Conservation (phyloP, 2,113 vertebrate genomes). For the Oncorhynchus masou region DNA sequence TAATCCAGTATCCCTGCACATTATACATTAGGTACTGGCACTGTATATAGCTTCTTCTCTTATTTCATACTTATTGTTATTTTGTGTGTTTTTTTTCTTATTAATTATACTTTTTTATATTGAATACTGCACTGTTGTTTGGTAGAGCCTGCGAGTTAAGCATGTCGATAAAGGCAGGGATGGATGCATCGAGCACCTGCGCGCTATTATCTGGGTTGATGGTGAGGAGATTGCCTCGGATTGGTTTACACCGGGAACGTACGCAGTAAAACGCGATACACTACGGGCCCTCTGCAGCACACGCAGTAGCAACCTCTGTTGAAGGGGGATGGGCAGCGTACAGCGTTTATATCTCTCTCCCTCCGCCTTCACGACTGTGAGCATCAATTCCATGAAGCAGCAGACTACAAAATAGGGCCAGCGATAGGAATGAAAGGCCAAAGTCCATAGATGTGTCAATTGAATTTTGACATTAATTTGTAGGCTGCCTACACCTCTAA, state of each 20-base stretch:
- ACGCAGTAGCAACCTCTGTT: slow-evolving; percentile 31
- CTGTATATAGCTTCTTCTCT: too few species aligned
- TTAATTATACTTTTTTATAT: too few species aligned
- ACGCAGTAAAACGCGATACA: background rate
- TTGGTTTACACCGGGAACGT: slow-evolving; percentile 25
- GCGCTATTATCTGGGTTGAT: slow-evolving; percentile 39
- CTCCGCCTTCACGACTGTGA: slow-evolving; percentile 4
- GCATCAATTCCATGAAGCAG: slow-evolving; percentile 28
- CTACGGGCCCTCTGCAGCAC: slow-evolving; percentile 50
- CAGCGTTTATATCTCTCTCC: background rate
- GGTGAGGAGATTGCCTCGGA: slow-evolving; percentile 21
- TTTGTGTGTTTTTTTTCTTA: too few species aligned
- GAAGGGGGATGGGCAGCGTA: slow-evolving; percentile 46
- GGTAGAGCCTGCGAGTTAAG: too few species aligned
- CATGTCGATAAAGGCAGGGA: slow-evolving; percentile 10
- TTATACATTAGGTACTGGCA: too few species aligned
- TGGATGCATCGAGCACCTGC: slow-evolving; percentile 50
- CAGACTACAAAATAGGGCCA: background rate
- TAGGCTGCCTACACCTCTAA: too few species aligned
- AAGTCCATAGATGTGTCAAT: too few species aligned
- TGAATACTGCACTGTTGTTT: too few species aligned
- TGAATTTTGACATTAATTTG: too few species aligned
- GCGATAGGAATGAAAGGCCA: too few species aligned
- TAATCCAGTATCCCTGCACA: too few species aligned
- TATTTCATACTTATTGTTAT: too few species aligned